These are phyloP conservation scores for Arvicanthis niloticus DNA, from an alignment of 2,113 vertebrate genomes.

Conservation along the genomic window DNA sequence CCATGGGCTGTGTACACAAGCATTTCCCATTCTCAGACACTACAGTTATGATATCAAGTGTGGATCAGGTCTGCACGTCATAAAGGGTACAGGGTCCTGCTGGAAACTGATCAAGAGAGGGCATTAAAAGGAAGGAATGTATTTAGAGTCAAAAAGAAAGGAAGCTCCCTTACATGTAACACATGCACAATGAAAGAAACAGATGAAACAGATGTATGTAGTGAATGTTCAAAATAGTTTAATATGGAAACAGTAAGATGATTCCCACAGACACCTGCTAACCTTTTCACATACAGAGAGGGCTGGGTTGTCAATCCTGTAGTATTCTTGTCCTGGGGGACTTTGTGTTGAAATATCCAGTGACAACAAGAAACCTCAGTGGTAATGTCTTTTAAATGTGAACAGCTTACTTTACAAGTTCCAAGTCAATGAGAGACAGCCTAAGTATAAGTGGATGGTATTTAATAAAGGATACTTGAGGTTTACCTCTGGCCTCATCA, in stretches of 20 bases:
- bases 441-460: background rate
- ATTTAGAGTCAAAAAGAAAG: background rate
- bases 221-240: background rate
- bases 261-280: background rate
- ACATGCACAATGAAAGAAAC: background rate
- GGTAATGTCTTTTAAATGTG: background rate
- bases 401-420: background rate
- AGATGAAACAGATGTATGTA: background rate
- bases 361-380: too few relatives aligned
- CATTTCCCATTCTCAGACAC: background rate
- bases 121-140: background rate
- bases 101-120: background rate
- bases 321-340: background rate
- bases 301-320: too few relatives aligned
- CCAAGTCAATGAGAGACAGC: background rate
- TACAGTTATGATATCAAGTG: background rate
- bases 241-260: background rate
- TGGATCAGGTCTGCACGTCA: background rate
- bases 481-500: background rate
- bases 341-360: background rate
- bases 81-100: background rate
- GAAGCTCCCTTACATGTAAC: rapidly evolving
- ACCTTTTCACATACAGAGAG: background rate
- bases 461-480: background rate
- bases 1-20: background rate